phyloP scores from a whole-genome alignment of 2,113 vertebrate genomes.

The Ginglymostoma cirratum region DNA sequence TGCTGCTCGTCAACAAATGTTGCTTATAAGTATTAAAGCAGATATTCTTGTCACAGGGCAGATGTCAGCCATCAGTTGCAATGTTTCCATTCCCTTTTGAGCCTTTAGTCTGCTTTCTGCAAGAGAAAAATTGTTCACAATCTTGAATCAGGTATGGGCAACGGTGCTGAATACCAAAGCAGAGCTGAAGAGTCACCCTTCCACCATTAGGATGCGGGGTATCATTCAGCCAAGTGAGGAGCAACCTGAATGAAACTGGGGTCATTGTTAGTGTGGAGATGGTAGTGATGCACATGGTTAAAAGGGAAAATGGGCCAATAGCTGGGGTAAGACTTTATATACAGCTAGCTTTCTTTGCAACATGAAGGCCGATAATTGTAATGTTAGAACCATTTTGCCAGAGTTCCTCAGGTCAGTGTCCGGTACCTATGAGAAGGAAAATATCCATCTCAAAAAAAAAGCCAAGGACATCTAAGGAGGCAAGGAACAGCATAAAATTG shows the following conservation, averaged over 20 bases:
- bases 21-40: constrained; percentile 5
- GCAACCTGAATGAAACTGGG: neutral
- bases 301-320: neutral
- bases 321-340: neutral
- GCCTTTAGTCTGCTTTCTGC: neutral
- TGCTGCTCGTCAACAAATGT: neutral
- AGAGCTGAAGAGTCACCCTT: neutral
- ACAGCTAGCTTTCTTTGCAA: neutral
- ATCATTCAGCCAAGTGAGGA: neutral
- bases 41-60: neutral
- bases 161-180: neutral
- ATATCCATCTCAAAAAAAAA: no score
- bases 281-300: neutral
- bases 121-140: neutral
- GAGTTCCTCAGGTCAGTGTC: neutral
- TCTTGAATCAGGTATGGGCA: neutral
- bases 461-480: no score
- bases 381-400: neutral
- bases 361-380: neutral
- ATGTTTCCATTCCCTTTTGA: neutral
- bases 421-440: no score
- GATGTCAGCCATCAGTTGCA: neutral
- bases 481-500: no score
- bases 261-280: neutral
- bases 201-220: neutral